Evolutionary conservation across 2,888 invertebrate genomes (phyloP).

Genomic region (Caenorhabditis parvicauda): DNA sequence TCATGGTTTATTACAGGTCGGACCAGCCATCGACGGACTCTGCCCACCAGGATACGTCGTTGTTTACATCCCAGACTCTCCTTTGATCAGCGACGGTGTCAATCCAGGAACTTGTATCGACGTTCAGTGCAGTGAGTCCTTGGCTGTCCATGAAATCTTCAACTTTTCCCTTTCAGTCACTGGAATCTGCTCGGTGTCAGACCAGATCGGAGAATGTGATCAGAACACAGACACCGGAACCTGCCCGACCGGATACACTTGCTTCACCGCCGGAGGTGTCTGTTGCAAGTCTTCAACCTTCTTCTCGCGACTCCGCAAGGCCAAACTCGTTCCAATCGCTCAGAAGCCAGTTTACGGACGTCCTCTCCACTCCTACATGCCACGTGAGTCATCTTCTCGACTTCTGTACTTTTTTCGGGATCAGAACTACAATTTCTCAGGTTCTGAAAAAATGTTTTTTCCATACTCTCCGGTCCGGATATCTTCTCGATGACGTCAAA

Average conservation of each 20-base stretch:
- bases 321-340: slow-evolving; percentile 10
- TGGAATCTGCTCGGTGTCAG: slow-evolving; percentile 33
- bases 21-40: slow-evolving; percentile 44
- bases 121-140: slow-evolving; percentile 35
- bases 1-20: too few relatives aligned
- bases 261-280: slow-evolving; percentile 30
- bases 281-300: slow-evolving; percentile 34
- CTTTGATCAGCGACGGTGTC: slow-evolving; percentile 21
- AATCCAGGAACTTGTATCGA: slow-evolving; percentile 40
- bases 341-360: slow-evolving; percentile 30
- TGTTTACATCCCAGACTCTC: slow-evolving; percentile 34
- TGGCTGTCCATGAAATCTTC: neutral
- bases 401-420: too few relatives aligned
- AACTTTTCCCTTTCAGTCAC: slow-evolving; percentile 25
- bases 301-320: slow-evolving; percentile 25
- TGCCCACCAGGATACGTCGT: slow-evolving; percentile 42
- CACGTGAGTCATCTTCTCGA: slow-evolving; percentile 25
- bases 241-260: slow-evolving; percentile 47
- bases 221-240: slow-evolving; percentile 26
- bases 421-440: too few relatives aligned
- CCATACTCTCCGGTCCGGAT: too few relatives aligned
- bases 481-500: too few relatives aligned
- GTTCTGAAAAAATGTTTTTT: too few relatives aligned
- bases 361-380: slow-evolving; percentile 40
- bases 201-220: slow-evolving; percentile 44